Evolutionary conservation across 92 coral and sea anemone genomes (phyloP), one percentile per base, ranked within the genome.

Genomic region (Phenganax marumi): DNA sequence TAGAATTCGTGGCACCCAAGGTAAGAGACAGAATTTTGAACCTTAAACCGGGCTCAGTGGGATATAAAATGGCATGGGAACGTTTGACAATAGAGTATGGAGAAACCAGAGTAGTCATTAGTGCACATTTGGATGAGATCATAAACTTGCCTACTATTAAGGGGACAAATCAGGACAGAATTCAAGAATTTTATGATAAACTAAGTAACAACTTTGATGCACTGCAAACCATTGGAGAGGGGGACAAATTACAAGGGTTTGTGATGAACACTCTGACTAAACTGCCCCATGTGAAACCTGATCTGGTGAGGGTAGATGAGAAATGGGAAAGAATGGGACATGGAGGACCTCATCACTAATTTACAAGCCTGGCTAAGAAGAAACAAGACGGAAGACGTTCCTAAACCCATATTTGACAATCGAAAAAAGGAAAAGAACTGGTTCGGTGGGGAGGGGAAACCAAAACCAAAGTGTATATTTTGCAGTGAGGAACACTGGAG

Each of bases 301-400:
- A 62, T 21, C 8, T 62, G 23, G 24, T 14, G 22, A 62, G 68
- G 23, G 68, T 18, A 21, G 10, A 19, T 16, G 2, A 18, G 3
- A 1, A 14, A 62, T 19, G 68, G 68, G 43, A 33, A 33, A 5
- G 43, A 33, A 33, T 33, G 43, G 43, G 43, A 33, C 43, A 33
- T 33, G 61, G 71, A 82, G 26, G 82, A 24, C 6, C 33, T 61
- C 48, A 88, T 84, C 14, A 58, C 69, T 54, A 72, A 61, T 33
- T 14, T 88, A 51, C 85, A 88, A 75, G 80, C 73, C 26, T 85
- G 89, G 91, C 81, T 80, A 8, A 49, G 74, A 64, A 80, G 84
- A 53, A 85, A 85, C 68, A 85, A 76, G 58, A 26, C 24, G 48
- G 84, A 84, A 18, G 83, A 58, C 62, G n/a, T 70, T 0, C 33